A percentile compares a stretch with the other conserved stretches of the same genome.
phyloP scores from a whole-genome alignment of 2,113 vertebrate genomes.

The Chaetodon trifascialis region DNA sequence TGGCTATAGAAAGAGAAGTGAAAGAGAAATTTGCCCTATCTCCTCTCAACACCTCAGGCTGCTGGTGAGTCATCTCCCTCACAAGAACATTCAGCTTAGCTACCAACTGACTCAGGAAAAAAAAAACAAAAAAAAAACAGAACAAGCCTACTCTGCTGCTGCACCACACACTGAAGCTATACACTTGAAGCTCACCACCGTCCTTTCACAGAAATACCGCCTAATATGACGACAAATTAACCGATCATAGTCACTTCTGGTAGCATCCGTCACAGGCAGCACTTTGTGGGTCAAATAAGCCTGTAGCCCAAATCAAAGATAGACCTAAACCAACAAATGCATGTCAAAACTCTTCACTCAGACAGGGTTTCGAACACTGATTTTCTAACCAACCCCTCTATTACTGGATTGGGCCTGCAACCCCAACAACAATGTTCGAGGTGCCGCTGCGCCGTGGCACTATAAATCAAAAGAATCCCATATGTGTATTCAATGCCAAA shows the following conservation, averaged over 20 bases:
- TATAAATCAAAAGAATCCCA: slow-evolving; percentile 78
- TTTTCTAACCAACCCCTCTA: slow-evolving; percentile 73
- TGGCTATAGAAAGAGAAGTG: slow-evolving; percentile 77
- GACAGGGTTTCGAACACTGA: slow-evolving; percentile 56
- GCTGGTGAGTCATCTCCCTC: slow-evolving; percentile 83
- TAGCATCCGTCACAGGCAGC: slow-evolving; percentile 24
- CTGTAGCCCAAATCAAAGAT: slow-evolving; percentile 37
- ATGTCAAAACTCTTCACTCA: slow-evolving; percentile 49
- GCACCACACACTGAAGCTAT: slow-evolving; percentile 38
- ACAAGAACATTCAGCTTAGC: slow-evolving; percentile 82
- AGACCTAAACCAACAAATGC: slow-evolving; percentile 39
- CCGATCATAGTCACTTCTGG: slow-evolving; percentile 37
- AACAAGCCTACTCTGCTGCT: slow-evolving; percentile 61
- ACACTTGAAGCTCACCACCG: slow-evolving; percentile 43
- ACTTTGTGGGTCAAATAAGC: slow-evolving; percentile 31
- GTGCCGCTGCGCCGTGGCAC: slow-evolving; percentile 62
- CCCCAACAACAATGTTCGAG: slow-evolving; percentile 69
- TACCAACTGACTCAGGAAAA: slow-evolving; percentile 77
- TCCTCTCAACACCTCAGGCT: slow-evolving; percentile 79
- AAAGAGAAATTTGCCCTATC: slow-evolving; percentile 80
- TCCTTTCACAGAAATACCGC: slow-evolving; percentile 40
- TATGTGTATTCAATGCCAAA: slow-evolving; percentile 79
- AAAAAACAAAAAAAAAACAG: slow-evolving; percentile 45
- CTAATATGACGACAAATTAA: slow-evolving; percentile 36
- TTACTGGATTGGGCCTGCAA: slow-evolving; percentile 70